These are phyloP conservation scores for Albula glossodonta DNA, from an alignment of 2,113 vertebrate species.

Conservation along the genomic window DNA sequence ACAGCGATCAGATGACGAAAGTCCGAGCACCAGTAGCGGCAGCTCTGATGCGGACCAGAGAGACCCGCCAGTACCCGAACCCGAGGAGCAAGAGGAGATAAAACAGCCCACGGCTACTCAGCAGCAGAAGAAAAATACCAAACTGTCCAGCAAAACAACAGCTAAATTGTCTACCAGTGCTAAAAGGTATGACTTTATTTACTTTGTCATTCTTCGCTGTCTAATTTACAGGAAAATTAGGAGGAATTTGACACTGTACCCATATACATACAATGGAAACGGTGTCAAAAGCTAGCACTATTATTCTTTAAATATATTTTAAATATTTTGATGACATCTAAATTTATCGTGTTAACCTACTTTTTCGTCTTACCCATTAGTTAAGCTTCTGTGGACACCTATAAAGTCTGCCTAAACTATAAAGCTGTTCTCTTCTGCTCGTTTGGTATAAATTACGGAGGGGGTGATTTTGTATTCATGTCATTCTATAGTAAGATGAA, in stretches of 20 bases:
- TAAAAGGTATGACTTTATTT: conserved; percentile 74
- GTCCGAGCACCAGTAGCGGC: conserved; percentile 89
- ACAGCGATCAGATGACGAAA: conserved; percentile 88
- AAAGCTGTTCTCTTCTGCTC: no score
- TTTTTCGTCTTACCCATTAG: not conserved
- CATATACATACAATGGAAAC: not conserved
- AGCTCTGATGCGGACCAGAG: conserved; percentile 89
- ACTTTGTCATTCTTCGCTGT: not conserved
- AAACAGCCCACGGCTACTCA: conserved; percentile 79
- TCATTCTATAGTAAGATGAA: no score
- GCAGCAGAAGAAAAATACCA: conserved; percentile 85
- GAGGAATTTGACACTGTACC: not conserved
- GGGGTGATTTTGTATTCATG: no score
- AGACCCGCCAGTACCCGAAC: conserved; percentile 83
- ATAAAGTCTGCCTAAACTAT: no score
- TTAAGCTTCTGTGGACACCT: not conserved
- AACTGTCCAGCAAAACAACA: conserved; percentile 90
- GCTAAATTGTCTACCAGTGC: conserved; percentile 90
- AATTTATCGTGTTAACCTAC: not conserved
- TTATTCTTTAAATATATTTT: not conserved
- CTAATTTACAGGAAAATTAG: not conserved
- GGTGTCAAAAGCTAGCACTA: not conserved
- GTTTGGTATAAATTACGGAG: no score
- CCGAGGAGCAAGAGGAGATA: conserved; percentile 83
- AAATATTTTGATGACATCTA: not conserved